Evolutionary conservation across 2,113 vertebrate species (phyloP), one percentile per base, ranked within the genome.

Genomic region (Paramisgurnus dabryanus): DNA sequence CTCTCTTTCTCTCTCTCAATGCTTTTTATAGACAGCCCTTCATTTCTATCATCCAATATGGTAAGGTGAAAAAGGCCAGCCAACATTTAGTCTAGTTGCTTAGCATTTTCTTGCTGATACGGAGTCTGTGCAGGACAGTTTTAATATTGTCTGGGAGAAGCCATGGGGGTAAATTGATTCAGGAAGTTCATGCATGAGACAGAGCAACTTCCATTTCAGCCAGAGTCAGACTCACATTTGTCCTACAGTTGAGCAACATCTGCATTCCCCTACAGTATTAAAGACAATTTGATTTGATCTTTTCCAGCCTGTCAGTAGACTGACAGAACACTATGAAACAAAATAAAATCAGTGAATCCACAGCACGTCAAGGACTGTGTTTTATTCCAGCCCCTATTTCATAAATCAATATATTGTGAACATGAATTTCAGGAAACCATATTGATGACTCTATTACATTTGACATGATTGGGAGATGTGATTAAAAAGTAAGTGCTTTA

Each of bases 211-310:
- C 75, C 61, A 77, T 77, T 77, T 55, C 27, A 66, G 63, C 9
- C 47, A 53, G 63, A 76, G 47, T 66, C 61, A 65, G 61, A 58
- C 70, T 53, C 12, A 67, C 41, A 69, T 66, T 58, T 80, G 34
- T 63, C 53, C 68, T 53, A 49, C 63, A 77, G 34, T 55, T 77
- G 71, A 83, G 47, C 78, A 60, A 61, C 43, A 18, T 65, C 47
- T 70, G 13, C 93, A 92, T 69, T 90, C 86, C 81, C 72, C 67
- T 4, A 94, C 91, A 80, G 93, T 91, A 85, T 91, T 82, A 4
- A 86, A 89, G 87, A 96, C 93, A 90, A 95, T 96, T 89, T 93
- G 92, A 86, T 93, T 90, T 77, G 80, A 86, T 87, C 87, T 87
- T 87, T 82, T 86, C 72, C 75, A 78, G 76, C 77, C 82, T 82